These are phyloP conservation scores for Danionella cerebrum DNA, from an alignment of 2,113 vertebrate genomes.

Conservation along the genomic window DNA sequence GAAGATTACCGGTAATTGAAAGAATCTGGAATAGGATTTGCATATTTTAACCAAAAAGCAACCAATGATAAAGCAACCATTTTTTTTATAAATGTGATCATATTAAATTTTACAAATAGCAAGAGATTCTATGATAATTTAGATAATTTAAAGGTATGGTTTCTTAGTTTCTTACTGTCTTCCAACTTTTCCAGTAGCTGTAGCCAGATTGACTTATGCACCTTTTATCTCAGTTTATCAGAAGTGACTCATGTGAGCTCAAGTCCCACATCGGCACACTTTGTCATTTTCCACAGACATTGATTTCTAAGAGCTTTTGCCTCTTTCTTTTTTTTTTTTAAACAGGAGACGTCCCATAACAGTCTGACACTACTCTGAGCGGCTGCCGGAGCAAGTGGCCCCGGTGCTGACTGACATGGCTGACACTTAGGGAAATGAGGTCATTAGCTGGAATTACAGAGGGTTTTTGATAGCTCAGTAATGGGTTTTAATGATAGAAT, in stretches of 20 bases:
- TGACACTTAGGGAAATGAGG: slow-evolving; percentile 73
- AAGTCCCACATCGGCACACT: slow-evolving; percentile 65
- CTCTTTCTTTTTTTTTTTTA: slow-evolving; percentile 17
- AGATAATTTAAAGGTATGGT: no score
- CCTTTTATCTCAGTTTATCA: slow-evolving; percentile 79
- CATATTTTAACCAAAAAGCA: no score
- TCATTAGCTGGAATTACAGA: slow-evolving; percentile 71
- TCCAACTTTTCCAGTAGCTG: slow-evolving; percentile 62
- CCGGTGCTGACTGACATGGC: slow-evolving; percentile 45
- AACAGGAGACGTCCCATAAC: slow-evolving; percentile 31
- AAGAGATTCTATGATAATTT: no score
- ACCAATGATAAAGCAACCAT: no score
- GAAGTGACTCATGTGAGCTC: slow-evolving; percentile 44
- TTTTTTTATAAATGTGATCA: no score
- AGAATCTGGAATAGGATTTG: no score
- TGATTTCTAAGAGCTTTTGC: slow-evolving; percentile 60
- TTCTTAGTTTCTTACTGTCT: no score
- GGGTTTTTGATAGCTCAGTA: slow-evolving; percentile 72
- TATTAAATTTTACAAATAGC: no score
- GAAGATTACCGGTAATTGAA: no score
- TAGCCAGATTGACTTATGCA: slow-evolving; percentile 68
- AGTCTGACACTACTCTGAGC: slow-evolving; percentile 37
- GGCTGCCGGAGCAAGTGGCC: slow-evolving; percentile 61
- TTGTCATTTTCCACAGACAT: slow-evolving; percentile 72
- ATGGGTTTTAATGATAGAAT: slow-evolving; percentile 72